phyloP scores from a whole-genome alignment of 2,888 invertebrate genomes.

The Eumacrocentrus americanus region DNA sequence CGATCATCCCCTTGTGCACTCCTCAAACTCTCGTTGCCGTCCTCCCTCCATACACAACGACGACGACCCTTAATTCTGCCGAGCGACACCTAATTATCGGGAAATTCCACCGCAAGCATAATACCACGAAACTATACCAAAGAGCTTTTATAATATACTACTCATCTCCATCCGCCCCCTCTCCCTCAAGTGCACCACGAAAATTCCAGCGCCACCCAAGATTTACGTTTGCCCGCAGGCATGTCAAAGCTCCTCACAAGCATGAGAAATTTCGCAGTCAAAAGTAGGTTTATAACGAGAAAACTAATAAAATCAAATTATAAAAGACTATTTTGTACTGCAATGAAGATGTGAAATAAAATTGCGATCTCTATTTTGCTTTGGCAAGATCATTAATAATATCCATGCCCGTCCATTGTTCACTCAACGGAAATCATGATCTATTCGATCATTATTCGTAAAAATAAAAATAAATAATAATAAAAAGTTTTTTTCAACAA shows the following conservation, averaged over 20 bases:
- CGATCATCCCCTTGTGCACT: constrained; percentile 29
- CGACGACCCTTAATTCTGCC: constrained; percentile 43
- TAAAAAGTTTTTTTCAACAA: too few species aligned
- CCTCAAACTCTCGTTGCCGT: constrained; percentile 18
- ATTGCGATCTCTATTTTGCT: too few species aligned
- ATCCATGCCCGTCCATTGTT: too few species aligned
- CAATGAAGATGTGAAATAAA: not conserved
- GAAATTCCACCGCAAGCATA: constrained; percentile 42
- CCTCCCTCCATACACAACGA: too few species aligned
- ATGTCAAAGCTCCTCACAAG: constrained; percentile 20
- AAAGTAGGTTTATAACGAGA: not conserved
- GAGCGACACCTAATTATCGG: constrained; percentile 54
- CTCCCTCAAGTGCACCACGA: constrained; percentile 16
- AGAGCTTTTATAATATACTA: constrained; percentile 30
- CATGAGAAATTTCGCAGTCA: constrained; percentile 11
- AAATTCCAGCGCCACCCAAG: constrained; percentile 32
- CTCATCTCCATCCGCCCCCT: not conserved
- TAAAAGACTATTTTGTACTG: not conserved
- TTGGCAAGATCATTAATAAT: too few species aligned
- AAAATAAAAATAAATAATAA: too few species aligned
- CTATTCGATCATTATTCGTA: too few species aligned
- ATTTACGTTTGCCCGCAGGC: constrained; percentile 32
- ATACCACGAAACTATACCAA: constrained; percentile 23
- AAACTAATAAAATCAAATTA: not conserved
- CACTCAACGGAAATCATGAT: too few species aligned